A percentile compares a stretch with the other conserved stretches of the same genome.
These are phyloP conservation scores for Strigamia maritima DNA, from an alignment of 2,888 invertebrate species.

Conservation along the genomic window DNA sequence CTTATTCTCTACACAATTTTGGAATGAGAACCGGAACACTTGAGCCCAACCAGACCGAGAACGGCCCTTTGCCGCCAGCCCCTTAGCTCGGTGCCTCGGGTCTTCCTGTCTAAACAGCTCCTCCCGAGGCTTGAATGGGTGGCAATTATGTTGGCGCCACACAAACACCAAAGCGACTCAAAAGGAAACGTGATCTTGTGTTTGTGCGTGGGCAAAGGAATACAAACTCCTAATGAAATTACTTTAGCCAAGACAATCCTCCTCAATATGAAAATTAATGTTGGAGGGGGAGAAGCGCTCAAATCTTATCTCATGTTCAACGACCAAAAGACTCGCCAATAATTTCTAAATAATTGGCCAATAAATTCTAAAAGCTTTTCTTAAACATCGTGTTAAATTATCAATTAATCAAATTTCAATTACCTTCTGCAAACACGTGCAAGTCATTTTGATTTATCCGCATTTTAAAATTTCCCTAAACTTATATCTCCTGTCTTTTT, in stretches of 20 bases:
- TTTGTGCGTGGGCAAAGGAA: conserved; percentile 14
- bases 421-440: neutral
- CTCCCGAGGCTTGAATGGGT: conserved; percentile 21
- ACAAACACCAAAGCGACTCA: conserved; percentile 1
- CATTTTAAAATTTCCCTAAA: neutral
- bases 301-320: neutral
- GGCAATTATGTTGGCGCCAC: conserved; percentile 24
- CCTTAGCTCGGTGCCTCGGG: neutral
- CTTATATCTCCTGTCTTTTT: conserved; percentile 1
- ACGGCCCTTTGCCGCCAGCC: conserved; percentile 27
- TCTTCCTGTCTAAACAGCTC: conserved; percentile 24
- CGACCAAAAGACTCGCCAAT: neutral
- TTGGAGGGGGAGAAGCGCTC: neutral
- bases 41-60: conserved; percentile 7
- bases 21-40: conserved; percentile 27
- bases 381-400: neutral
- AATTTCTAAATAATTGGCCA: neutral
- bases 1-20: conserved; percentile 12
- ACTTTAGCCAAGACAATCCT: neutral
- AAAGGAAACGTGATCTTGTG: conserved; percentile 21
- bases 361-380: neutral
- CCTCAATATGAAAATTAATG: conserved; percentile 26
- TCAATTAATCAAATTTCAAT: conserved; percentile 19
- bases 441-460: conserved; percentile 17
- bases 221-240: conserved; percentile 23